Evolutionary conservation across 2,113 vertebrate species (phyloP).

Genomic region (Gnathonemus echidnorhynchus): DNA sequence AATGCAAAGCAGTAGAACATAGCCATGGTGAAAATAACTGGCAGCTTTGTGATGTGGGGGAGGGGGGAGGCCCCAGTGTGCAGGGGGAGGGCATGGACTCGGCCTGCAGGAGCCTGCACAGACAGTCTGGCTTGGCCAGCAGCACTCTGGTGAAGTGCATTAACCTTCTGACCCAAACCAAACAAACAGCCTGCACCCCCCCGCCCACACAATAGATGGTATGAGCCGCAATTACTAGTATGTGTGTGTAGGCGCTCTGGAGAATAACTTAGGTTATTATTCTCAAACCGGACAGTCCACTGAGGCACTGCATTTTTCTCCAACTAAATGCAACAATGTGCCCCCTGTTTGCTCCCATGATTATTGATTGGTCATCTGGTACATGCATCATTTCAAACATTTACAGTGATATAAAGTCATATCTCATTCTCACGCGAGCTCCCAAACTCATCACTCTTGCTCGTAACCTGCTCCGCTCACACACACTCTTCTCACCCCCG

Average conservation of each 20-base stretch:
- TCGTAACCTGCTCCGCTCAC: constrained; percentile 10
- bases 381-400: constrained; percentile 8
- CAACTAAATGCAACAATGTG: neutral
- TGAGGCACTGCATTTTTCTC: neutral
- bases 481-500: constrained; percentile 17
- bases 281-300: neutral
- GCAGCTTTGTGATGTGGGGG: neutral
- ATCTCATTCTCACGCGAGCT: constrained; percentile 16
- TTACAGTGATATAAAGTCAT: neutral
- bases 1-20: neutral
- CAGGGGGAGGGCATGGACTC: constrained; percentile 15
- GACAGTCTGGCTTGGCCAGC: neutral
- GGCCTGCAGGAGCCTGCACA: neutral
- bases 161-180: constrained; percentile 10
- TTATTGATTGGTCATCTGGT: constrained; percentile 16
- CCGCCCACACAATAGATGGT: neutral
- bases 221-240: neutral
- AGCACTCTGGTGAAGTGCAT: constrained; percentile 13
- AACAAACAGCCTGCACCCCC: neutral
- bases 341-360: neutral
- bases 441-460: neutral
- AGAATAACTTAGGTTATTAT: neutral
- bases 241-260: neutral
- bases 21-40: neutral
- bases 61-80: constrained; percentile 59